phyloP scores from a whole-genome alignment of 1,140 invertebrate genomes.

The Zaprionus nigranus region DNA sequence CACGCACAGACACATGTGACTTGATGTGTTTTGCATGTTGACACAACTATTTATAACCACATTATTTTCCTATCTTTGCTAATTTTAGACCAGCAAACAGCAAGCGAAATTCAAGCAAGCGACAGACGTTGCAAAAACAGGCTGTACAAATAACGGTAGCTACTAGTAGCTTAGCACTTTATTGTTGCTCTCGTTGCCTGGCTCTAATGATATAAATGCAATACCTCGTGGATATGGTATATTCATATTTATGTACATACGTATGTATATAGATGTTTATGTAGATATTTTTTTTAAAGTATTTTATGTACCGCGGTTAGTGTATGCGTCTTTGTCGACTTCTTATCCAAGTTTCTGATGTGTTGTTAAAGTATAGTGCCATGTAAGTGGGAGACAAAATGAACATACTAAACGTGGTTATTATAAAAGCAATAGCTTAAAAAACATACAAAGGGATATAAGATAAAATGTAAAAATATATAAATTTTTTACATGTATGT shows the following conservation, averaged over 20 bases:
- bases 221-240: constrained; percentile 14
- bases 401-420: too few species aligned
- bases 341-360: not conserved
- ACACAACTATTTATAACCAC: constrained; percentile 75
- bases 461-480: not conserved
- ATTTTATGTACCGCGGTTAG: not conserved
- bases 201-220: constrained; percentile 20
- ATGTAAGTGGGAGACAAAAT: not conserved
- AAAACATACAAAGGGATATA: not conserved
- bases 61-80: constrained; percentile 71
- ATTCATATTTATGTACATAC: not conserved
- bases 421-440: too few species aligned
- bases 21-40: constrained; percentile 61
- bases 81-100: constrained; percentile 72
- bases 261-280: not conserved
- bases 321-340: not conserved
- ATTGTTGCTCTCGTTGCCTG: constrained; percentile 11
- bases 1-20: constrained; percentile 51
- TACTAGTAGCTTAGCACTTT: constrained; percentile 7
- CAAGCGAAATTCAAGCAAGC: constrained; percentile 54
- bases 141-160: constrained; percentile 67
- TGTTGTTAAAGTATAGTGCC: not conserved
- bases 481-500: constrained; percentile 8
- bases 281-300: too few species aligned
- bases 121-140: constrained; percentile 72